Evolutionary conservation across 2,888 invertebrate genomes (phyloP).

Genomic region (Byasa hedistus): DNA sequence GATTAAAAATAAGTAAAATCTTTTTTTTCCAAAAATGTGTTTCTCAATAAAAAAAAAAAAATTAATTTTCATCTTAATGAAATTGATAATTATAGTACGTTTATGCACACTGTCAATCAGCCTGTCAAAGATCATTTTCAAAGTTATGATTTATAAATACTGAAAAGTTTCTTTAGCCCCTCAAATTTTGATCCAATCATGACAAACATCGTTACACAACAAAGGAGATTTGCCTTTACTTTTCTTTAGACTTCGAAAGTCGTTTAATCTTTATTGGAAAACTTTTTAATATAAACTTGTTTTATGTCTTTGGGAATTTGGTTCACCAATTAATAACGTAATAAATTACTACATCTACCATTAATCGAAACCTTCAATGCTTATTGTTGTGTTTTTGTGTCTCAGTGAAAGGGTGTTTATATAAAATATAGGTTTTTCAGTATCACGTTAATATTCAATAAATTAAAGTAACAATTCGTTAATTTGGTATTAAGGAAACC

Average conservation of each 20-base stretch:
- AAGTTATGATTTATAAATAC: background rate
- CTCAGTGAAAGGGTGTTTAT: background rate
- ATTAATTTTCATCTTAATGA: too few species aligned
- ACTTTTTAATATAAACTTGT: slow-evolving; percentile 27
- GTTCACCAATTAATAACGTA: background rate
- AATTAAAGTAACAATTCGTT: too few species aligned
- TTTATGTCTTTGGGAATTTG: slow-evolving; percentile 2
- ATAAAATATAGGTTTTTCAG: background rate
- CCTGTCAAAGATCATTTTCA: background rate
- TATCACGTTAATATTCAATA: too few species aligned
- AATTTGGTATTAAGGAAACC: too few species aligned
- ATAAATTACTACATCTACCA: background rate
- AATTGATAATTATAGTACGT: background rate
- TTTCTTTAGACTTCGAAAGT: slow-evolving; percentile 17
- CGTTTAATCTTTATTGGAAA: slow-evolving; percentile 23
- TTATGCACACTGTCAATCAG: background rate
- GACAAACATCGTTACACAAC: slow-evolving; percentile 13
- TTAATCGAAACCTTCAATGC: background rate
- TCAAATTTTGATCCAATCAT: slow-evolving; percentile 3
- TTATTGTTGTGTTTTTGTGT: background rate
- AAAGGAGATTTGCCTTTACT: slow-evolving; percentile 12
- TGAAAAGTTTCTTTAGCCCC: background rate
- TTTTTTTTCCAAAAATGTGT: too few species aligned
- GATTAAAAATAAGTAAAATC: too few species aligned
- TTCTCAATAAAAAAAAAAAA: too few species aligned